phyloP scores from a whole-genome alignment of 2,888 invertebrate species.

The Drosophila sordidapex region DNA sequence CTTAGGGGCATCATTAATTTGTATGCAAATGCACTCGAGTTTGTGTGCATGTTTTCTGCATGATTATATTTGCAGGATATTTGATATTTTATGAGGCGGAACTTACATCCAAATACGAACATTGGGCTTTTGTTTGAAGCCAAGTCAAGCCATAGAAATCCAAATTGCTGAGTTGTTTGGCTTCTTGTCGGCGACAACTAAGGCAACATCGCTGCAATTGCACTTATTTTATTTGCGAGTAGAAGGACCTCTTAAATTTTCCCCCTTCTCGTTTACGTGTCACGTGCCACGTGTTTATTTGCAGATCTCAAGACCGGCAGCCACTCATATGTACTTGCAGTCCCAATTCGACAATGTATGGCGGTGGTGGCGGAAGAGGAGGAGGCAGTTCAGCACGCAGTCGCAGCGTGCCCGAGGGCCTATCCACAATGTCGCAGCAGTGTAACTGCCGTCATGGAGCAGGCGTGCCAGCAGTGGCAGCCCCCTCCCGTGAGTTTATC shows the following conservation, averaged over 20 bases:
- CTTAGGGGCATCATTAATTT: background rate
- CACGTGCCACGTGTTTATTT: slow-evolving; percentile 30
- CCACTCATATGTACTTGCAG: slow-evolving; percentile 66
- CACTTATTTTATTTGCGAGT: slow-evolving; percentile 34
- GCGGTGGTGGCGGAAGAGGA: slow-evolving; percentile 7
- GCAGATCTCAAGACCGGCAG: slow-evolving; percentile 66
- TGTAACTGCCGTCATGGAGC: slow-evolving; percentile 82
- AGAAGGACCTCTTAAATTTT: slow-evolving; percentile 10
- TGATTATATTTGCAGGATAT: slow-evolving; percentile 21
- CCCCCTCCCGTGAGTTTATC: slow-evolving; percentile 75
- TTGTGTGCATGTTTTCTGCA: slow-evolving; percentile 14
- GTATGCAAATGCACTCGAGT: slow-evolving; percentile 10
- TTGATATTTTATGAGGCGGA: slow-evolving; percentile 10
- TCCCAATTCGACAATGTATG: slow-evolving; percentile 55
- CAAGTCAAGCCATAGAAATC: slow-evolving; percentile 43
- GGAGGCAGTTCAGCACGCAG: slow-evolving; percentile 79
- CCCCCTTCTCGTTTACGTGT: background rate
- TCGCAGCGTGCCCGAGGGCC: slow-evolving; percentile 85
- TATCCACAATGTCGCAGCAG: slow-evolving; percentile 83
- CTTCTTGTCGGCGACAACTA: slow-evolving; percentile 32
- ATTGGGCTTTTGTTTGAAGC: slow-evolving; percentile 5
- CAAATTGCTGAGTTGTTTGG: slow-evolving; percentile 43
- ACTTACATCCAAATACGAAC: slow-evolving; percentile 27
- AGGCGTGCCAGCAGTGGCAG: slow-evolving; percentile 33
- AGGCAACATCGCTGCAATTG: slow-evolving; percentile 42